Percentiles rank a stretch among this genome's conserved stretches.
phyloP scores from a whole-genome alignment of 1,140 invertebrate species.

The Marisa cornuarietis region DNA sequence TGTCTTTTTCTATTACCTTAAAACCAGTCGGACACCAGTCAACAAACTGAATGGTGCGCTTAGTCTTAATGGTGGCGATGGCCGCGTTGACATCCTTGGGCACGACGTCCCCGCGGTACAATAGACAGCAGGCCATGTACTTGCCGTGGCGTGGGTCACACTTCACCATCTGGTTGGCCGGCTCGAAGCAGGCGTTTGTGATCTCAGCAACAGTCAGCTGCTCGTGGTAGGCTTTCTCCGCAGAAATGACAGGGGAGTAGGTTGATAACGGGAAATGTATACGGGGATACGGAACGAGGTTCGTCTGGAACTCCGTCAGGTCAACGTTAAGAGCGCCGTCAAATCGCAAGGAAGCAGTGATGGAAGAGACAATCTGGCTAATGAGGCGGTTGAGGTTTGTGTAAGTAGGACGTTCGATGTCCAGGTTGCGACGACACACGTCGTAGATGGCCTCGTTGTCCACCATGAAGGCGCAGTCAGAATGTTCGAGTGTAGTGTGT shows the following conservation, averaged over 20 bases:
- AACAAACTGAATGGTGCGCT: constrained; percentile 83
- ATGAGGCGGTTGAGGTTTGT: constrained; percentile 65
- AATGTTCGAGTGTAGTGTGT: constrained; percentile 51
- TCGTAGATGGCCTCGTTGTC: constrained; percentile 91
- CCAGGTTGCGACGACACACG: constrained; percentile 81
- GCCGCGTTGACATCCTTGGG: constrained; percentile 85
- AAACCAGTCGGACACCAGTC: constrained; percentile 88
- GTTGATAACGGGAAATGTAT: constrained; percentile 49
- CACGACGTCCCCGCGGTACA: constrained; percentile 48
- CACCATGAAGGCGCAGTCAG: constrained; percentile 66
- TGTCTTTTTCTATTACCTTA: constrained; percentile 72
- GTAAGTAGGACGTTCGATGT: constrained; percentile 76
- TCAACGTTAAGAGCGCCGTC: constrained; percentile 85
- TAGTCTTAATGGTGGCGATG: constrained; percentile 82
- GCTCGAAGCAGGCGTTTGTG: constrained; percentile 80
- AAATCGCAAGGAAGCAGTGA: constrained; percentile 75
- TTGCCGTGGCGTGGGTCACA: constrained; percentile 88
- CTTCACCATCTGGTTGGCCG: constrained; percentile 89
- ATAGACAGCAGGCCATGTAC: constrained; percentile 69
- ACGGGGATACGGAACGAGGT: constrained; percentile 61
- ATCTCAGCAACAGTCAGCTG: constrained; percentile 77
- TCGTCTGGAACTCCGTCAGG: constrained; percentile 68
- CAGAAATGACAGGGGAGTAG: constrained; percentile 44
- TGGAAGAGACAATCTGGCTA: constrained; percentile 71
- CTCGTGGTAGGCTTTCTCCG: constrained; percentile 56